phyloP scores from a whole-genome alignment of 2,797 vertebrate species.

The Pipistrellus kuhlii region DNA sequence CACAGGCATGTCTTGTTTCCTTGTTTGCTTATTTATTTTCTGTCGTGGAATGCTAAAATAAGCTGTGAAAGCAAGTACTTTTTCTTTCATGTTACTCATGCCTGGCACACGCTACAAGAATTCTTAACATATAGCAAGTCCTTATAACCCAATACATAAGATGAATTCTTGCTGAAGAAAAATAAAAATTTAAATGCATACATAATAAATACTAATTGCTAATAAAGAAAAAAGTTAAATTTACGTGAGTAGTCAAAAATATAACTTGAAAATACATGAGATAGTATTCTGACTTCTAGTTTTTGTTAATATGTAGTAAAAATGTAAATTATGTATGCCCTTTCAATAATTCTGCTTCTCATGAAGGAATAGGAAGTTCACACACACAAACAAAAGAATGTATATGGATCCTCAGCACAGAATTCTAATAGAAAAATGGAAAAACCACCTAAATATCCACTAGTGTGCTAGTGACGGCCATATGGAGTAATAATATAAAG shows the following conservation, averaged over 20 bases:
- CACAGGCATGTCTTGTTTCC: background rate
- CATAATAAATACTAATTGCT: background rate
- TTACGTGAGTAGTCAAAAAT: background rate
- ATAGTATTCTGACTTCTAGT: background rate
- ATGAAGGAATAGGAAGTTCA: background rate
- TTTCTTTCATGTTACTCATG: background rate
- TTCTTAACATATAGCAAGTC: background rate
- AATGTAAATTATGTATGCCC: background rate
- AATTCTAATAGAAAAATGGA: background rate
- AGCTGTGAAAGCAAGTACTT: background rate
- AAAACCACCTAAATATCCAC: background rate
- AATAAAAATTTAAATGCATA: background rate
- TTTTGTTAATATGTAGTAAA: background rate
- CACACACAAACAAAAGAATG: no score
- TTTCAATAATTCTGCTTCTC: conserved; percentile 15
- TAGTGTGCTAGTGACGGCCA: background rate
- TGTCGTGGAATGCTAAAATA: background rate
- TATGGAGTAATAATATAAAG: background rate
- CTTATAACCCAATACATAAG: background rate
- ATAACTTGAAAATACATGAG: background rate
- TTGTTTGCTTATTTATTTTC: conserved; percentile 23
- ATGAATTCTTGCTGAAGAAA: conserved; percentile 17
- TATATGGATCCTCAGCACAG: background rate
- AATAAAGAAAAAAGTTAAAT: background rate
- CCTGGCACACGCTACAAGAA: background rate